A percentile compares a stretch with the other conserved stretches of the same genome.
Conservation (phyloP, 2,888 invertebrate genomes). For the Trichopria drosophilae region DNA sequence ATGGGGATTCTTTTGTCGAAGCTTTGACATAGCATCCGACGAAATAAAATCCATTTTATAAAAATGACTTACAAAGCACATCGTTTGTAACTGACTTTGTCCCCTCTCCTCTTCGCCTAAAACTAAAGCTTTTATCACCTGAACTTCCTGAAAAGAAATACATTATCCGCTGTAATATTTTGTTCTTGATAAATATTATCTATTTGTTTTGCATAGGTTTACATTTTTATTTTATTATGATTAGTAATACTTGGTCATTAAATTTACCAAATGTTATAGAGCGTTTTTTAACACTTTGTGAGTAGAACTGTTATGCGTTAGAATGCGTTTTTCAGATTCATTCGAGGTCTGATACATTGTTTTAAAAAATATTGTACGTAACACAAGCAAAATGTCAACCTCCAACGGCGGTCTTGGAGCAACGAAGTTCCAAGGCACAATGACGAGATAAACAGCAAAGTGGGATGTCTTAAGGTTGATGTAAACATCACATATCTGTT, state of each 20-base stretch:
- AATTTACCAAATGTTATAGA: too few relatives aligned
- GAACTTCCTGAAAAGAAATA: constrained; percentile 75
- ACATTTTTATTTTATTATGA: not conserved
- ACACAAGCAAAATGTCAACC: too few relatives aligned
- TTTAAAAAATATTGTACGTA: too few relatives aligned
- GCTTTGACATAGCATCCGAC: constrained; percentile 94
- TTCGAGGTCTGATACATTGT: too few relatives aligned
- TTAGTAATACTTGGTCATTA: not conserved
- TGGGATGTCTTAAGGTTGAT: too few relatives aligned
- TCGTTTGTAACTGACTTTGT: constrained; percentile 83
- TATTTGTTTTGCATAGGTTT: not conserved
- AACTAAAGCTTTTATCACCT: constrained; percentile 85
- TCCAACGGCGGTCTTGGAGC: too few relatives aligned
- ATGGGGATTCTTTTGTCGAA: constrained; percentile 86
- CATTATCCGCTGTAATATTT: constrained; percentile 24
- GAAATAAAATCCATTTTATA: constrained; percentile 93
- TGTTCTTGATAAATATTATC: constrained; percentile 2
- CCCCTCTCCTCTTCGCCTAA: constrained; percentile 92
- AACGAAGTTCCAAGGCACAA: too few relatives aligned
- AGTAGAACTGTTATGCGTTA: too few relatives aligned
- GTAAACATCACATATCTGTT: too few relatives aligned
- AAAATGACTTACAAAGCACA: constrained; percentile 90
- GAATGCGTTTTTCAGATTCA: too few relatives aligned
- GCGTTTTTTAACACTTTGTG: too few relatives aligned
- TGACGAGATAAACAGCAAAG: too few relatives aligned